Evolutionary conservation across 2,888 invertebrate genomes (phyloP), one percentile per base, ranked within the genome.

Genomic region (Tetragonisca angustula): DNA sequence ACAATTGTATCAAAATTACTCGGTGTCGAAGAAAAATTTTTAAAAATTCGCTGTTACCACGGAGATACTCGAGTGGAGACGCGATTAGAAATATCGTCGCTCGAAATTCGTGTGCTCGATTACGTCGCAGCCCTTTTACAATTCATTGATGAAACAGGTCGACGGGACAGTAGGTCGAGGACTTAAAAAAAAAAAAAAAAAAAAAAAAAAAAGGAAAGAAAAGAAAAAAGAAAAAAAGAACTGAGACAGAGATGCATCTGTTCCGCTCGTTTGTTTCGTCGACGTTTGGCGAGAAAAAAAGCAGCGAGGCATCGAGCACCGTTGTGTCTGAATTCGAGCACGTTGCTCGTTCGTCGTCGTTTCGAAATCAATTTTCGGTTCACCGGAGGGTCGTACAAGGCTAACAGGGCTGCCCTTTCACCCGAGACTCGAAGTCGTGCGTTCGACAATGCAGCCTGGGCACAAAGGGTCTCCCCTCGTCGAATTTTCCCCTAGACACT

Each of bases 391-490:
- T 64, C 52, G n/a, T 36, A 19, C 52, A 74, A 54, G 52, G 52
- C 36, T 54, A 65, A 74, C 64, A 64, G 54, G 36, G 64, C n/a
- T 24, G 43, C 54, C 65, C 65, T 74, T 74, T 74, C 65, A 74
- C 65, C 19, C 64, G 24, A n/a, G 74, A 54, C 64, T n/a, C 9
- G 50, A 64, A 52, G 62, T 3, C 19, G 71, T 61, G 71, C 71
- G 52, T 62, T 32, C 24, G 52, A 74, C 64, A 74, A 74, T 74
- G 36, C 74, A 36, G 43, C 43, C 65, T n/a, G 19, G 74, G 54
- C 54, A 52, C 65, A 65, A 74, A 74, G 74, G 65, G 15, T 24
- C 54, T 54, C 24, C 54, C 65, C 54, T 54, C 54, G 36, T 13
- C n/a, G n/a, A 36, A 21, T 49, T 73, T 64, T 19, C 62, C 59